phyloP scores from a whole-genome alignment of 1,140 invertebrate genomes.

The Heliconius hewitsoni region DNA sequence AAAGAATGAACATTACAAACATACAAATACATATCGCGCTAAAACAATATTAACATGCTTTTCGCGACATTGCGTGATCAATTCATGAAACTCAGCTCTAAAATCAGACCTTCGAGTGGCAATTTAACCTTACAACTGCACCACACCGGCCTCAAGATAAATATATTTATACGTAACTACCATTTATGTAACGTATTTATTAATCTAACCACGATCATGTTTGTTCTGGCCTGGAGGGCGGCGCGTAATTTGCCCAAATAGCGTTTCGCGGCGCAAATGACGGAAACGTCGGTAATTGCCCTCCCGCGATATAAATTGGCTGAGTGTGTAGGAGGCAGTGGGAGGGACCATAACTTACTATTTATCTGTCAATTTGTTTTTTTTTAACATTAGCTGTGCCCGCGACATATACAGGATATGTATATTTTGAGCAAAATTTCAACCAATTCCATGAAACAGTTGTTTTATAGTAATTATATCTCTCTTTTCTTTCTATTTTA shows the following conservation, averaged over 20 bases:
- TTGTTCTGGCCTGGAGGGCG: conserved; percentile 43
- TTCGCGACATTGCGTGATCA: too few species aligned
- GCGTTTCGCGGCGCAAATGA: conserved; percentile 64
- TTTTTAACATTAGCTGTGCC: neutral
- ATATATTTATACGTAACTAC: neutral
- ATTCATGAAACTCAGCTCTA: too few species aligned
- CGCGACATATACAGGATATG: neutral
- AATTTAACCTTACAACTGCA: too few species aligned
- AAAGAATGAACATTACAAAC: too few species aligned
- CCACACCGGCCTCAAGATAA: neutral
- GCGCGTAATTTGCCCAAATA: conserved; percentile 65
- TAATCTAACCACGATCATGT: neutral
- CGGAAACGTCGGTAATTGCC: conserved; percentile 66
- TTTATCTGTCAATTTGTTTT: neutral
- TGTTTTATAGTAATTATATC: too few species aligned
- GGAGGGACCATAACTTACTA: conserved; percentile 52
- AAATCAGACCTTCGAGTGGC: too few species aligned
- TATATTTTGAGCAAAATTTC: neutral
- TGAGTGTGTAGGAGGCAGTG: conserved; percentile 62
- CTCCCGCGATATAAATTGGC: conserved; percentile 70
- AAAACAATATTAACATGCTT: too few species aligned
- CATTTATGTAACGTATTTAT: neutral
- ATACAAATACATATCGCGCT: too few species aligned
- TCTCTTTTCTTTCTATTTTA: too few species aligned
- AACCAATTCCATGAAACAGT: neutral